These are phyloP conservation scores for Eupithecia centaureata DNA, from an alignment of 2,888 invertebrate species.

Conservation along the genomic window DNA sequence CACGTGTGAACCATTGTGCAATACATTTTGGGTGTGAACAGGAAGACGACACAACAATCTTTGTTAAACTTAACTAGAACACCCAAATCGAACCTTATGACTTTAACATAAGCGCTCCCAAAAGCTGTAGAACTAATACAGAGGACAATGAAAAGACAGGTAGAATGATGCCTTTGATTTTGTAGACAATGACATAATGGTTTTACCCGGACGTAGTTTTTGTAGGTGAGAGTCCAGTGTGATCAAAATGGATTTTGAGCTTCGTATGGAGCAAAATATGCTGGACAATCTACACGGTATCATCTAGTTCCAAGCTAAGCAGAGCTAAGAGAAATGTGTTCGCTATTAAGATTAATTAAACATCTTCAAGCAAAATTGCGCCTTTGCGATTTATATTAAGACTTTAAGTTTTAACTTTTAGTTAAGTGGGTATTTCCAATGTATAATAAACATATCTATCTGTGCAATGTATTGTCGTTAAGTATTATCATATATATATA, in stretches of 20 bases:
- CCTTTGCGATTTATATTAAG: neutral
- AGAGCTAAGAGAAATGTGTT: too few relatives aligned
- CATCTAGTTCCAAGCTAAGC: too few relatives aligned
- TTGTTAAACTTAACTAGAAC: slow-evolving; percentile 34
- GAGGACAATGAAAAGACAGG: slow-evolving; percentile 40
- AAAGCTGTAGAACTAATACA: slow-evolving; percentile 3
- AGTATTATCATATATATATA: too few relatives aligned
- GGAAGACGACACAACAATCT: slow-evolving; percentile 39
- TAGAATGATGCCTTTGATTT: slow-evolving; percentile 46
- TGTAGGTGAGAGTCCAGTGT: slow-evolving; percentile 1
- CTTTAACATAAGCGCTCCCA: slow-evolving; percentile 17
- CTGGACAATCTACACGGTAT: too few relatives aligned
- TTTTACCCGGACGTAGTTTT: slow-evolving; percentile 34
- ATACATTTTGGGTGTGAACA: slow-evolving; percentile 42
- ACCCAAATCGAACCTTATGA: slow-evolving; percentile 27
- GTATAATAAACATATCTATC: too few relatives aligned
- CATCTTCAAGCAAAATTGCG: too few relatives aligned
- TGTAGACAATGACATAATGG: slow-evolving; percentile 42
- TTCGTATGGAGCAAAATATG: neutral
- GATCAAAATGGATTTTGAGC: neutral
- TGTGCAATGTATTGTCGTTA: too few relatives aligned
- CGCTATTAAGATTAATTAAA: too few relatives aligned
- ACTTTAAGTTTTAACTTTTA: too few relatives aligned
- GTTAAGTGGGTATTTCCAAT: too few relatives aligned
- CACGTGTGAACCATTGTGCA: slow-evolving; percentile 44